A percentile compares a stretch with the other conserved stretches of the same genome.
Evolutionary conservation across 92 coral and sea anemone genomes (phyloP).

Genomic region (Umimayanthus chanpuru): DNA sequence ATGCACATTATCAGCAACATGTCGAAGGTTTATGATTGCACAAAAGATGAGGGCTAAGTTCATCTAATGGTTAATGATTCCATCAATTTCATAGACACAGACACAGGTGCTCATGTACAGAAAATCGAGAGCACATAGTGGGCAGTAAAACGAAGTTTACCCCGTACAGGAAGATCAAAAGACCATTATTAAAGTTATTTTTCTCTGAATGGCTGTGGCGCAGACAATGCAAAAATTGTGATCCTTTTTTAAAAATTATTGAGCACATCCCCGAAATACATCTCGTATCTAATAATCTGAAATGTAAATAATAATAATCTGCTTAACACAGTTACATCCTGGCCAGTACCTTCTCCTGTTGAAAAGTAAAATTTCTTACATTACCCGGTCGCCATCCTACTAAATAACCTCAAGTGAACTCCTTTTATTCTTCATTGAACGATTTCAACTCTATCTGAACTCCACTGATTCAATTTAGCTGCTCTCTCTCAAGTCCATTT

Average conservation of each 20-base stretch:
- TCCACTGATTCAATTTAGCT: too few species aligned
- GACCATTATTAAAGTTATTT: neutral
- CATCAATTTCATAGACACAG: constrained; percentile 16
- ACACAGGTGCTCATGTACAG: constrained; percentile 11
- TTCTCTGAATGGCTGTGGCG: constrained; percentile 9
- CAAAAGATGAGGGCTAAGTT: constrained; percentile 38
- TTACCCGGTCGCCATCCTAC: too few species aligned
- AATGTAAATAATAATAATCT: too few species aligned
- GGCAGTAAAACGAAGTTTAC: constrained; percentile 1
- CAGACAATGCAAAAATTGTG: neutral
- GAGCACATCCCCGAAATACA: neutral
- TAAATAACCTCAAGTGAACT: too few species aligned
- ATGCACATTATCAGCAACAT: too few species aligned
- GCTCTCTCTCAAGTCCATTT: too few species aligned
- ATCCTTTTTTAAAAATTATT: neutral
- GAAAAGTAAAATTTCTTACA: too few species aligned
- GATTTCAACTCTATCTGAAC: too few species aligned
- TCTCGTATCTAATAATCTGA: too few species aligned
- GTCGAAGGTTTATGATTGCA: constrained; percentile 41
- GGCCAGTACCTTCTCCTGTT: too few species aligned
- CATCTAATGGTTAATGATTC: constrained; percentile 39
- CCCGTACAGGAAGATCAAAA: neutral
- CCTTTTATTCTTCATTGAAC: too few species aligned
- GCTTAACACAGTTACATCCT: too few species aligned
- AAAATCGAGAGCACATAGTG: neutral